Evolutionary conservation across 2,113 vertebrate species (phyloP), one percentile per base, ranked within the genome.

Genomic region (Arenaria interpres): DNA sequence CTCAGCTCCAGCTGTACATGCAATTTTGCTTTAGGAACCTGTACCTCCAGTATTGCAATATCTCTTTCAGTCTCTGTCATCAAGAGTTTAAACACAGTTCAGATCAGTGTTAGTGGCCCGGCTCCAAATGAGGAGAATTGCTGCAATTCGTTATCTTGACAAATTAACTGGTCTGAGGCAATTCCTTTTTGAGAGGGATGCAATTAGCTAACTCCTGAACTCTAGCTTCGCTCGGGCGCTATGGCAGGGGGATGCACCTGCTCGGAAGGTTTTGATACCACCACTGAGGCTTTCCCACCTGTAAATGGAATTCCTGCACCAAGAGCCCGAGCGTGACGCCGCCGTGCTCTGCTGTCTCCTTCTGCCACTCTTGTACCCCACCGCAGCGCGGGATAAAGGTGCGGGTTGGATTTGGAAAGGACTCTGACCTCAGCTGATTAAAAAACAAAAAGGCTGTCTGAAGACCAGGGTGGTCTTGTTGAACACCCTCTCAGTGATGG

Each of bases 121-220:
- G 93, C 93, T 97, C 97, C 96, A 97, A 82, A 89, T 3, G 50
- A 89, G 37, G 84, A 80, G 95, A 96, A 94, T 71, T 96, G 95
- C 92, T 89, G 81, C 95, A 93, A 89, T 96, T 97, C 91, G 86
- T 97, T 96, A 96, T 97, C 96, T 97, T 96, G 95, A 96, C 94
- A 97, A 95, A 96, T 97, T 95, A 96, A 96, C 95, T 87, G 77
- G 77, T 95, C 95, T 97, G 96, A 96, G 95, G 96, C 94, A 97
- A 95, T 97, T 96, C 84, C 91, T 96, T 96, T 96, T 66, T 87
- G 77, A 96, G 94, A 89, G 94, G 95, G 91, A 94, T 69, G 83
- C 91, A 96, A 88, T 94, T 97, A 97, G 84, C 91, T 82, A 89
- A 88, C 94, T 95, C 89, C 83, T 94, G 97, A 95, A 96, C 94